Base-by-base conservation (phyloP, 2,113 vertebrate genomes). In the Prietella phreatophila region DNA sequence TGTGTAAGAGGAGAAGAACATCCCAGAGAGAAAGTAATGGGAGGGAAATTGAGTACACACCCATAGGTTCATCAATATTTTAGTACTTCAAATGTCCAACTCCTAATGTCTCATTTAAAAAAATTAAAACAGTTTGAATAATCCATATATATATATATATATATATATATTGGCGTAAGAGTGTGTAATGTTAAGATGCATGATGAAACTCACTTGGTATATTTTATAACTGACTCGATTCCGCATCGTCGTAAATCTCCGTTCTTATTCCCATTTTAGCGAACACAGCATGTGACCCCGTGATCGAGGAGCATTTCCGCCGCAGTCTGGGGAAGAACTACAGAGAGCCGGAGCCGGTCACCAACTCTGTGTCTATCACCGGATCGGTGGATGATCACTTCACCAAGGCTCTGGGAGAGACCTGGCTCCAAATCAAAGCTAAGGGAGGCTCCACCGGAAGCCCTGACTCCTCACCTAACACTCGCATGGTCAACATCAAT, bases 351-450 rank as follows among this genome's bases (percentile, higher is more conserved):
- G 98, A 99, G 93, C 97, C 97, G 0, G 95, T 95, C 87, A 95
- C 97, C 86, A 99, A 97, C 96, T 99, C 97, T 0, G 98, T 99
- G 94, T 99, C 98, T 94, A 99, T 99, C 95, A 99, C 98, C 0
- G 98, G 98, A 86, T 99, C 98, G 0, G 98, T 99, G 82, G 98
- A 99, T 6, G 98, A 99, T 95, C 98, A 99, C 95, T 99, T 99
- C 22, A 97, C 98, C 96, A 99, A 99, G 95, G 98, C 98, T 0
- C 96, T 99, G 73, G 98, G 98, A 20, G 98, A 99, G 88, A 99
- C 97, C 17, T 99, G 98, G 98, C 97, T 97, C 56, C 97, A 99
- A 96, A 96, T 99, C 83, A 99, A 99, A 93, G 97, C 97, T 87
- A 99, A 99, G 95, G 97, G 97, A 11, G 95, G 96, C 0, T 95